Base-by-base conservation (phyloP, 2,888 invertebrate species). In the Gastrophysa polygoni region DNA sequence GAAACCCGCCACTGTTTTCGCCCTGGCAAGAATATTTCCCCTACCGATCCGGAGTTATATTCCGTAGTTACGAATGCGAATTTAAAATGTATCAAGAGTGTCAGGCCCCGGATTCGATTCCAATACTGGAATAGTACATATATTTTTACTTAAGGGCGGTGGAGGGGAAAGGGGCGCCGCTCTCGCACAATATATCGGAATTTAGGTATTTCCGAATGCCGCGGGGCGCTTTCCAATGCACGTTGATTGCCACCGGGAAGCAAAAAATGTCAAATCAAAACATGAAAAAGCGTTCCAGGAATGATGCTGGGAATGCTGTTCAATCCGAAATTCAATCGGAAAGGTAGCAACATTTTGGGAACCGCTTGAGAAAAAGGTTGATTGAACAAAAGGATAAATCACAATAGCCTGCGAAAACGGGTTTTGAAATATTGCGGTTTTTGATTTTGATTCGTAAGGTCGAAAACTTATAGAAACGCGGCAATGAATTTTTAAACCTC, bases 71-170 rank as follows among this genome's bases (percentile, higher is more conserved):
- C 77, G 76, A 80, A 80, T 79, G 80, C 75, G 80, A 81, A 81
- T 81, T 80, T 80, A 80, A 80, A 80, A 79, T 77, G 79, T 78
- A 79, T 76, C 77, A 24, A 72, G 77, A 77, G 78, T 79, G 80
- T 77, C 78, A 76, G 77, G 75, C 74, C 67, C 75, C 74, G 78
- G 78, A 79, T 79, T 79, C 80, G 78, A 79, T 80, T 79, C 78
- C 80, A 78, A 78, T 79, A 75, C 76, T 77, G 78, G 78, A 81
- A n/a, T n/a, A n/a, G n/a, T 81, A 82, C 82, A 82, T 78, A 82
- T 81, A 81, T 82, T 81, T 81, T 81, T 81, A 82, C 81, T 82
- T 81, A 81, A 80, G 80, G 77, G 78, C 73, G 76, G 75, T 76
- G 74, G 76, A 75, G 69, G 73, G 73, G 74, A 74, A 69, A 73